Conservation (phyloP, 2,888 invertebrate genomes). For the Isotomurus palustris region DNA sequence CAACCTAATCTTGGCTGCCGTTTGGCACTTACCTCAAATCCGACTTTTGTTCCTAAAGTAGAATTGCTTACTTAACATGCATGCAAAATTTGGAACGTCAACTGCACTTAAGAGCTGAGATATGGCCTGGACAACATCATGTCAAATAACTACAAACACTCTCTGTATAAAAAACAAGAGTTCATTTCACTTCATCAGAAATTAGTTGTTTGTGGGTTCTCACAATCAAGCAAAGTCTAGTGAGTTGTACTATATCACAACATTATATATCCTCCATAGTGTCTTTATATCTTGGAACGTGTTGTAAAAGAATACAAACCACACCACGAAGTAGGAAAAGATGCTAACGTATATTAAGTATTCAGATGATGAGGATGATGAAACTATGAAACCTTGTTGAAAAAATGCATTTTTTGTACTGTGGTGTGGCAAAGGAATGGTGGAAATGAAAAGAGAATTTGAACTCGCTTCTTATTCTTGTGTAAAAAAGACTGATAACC, state of each 20-base stretch:
- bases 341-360: neutral
- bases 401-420: neutral
- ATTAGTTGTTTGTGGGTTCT: conserved; percentile 6
- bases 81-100: too few species aligned
- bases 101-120: too few species aligned
- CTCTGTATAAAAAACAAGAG: conserved; percentile 4
- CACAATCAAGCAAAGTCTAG: neutral
- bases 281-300: too few species aligned
- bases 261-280: too few species aligned
- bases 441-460: conserved; percentile 3
- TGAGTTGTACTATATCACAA: too few species aligned
- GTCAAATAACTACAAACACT: too few species aligned
- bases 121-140: too few species aligned
- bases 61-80: too few species aligned
- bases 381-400: neutral
- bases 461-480: neutral
- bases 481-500: neutral
- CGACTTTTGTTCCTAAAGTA: too few species aligned
- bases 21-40: too few species aligned
- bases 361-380: too few species aligned
- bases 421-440: neutral
- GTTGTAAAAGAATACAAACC: neutral
- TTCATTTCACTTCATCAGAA: conserved; percentile 14
- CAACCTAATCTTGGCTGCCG: too few species aligned
- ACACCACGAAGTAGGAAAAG: conserved; percentile 3